phyloP scores from a whole-genome alignment of 1,140 invertebrate species.

The Conus ventricosus region DNA sequence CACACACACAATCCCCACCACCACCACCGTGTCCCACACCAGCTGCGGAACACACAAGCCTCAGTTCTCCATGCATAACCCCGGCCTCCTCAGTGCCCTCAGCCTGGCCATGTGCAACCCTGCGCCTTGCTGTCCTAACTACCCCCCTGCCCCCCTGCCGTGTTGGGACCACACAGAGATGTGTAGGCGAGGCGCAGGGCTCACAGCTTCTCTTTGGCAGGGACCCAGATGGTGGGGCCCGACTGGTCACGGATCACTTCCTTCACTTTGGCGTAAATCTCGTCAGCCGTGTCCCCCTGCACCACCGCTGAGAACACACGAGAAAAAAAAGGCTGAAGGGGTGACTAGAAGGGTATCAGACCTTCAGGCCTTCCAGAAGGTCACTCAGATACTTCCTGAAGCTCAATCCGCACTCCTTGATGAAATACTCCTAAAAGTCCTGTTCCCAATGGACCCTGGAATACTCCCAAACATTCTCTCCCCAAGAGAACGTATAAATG shows the following conservation, averaged over 20 bases:
- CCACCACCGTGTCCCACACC: too few species aligned
- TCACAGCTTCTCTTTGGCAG: slow-evolving; percentile 80
- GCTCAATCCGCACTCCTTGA: slow-evolving; percentile 79
- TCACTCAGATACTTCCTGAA: background rate
- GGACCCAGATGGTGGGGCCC: slow-evolving; percentile 97
- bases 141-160: too few species aligned
- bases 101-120: too few species aligned
- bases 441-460: slow-evolving; percentile 81
- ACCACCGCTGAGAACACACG: slow-evolving; percentile 86
- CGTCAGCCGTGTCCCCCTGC: slow-evolving; percentile 97
- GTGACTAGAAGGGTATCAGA: too few species aligned
- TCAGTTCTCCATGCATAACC: too few species aligned
- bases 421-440: slow-evolving; percentile 99
- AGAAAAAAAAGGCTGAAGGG: background rate
- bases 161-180: too few species aligned
- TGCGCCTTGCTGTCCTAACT: too few species aligned
- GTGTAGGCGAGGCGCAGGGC: background rate
- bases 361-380: too few species aligned
- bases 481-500: too few species aligned
- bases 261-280: slow-evolving; percentile 96
- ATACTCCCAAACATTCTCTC: background rate
- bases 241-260: slow-evolving; percentile 96
- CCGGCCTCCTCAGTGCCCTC: too few species aligned
- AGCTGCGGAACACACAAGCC: too few species aligned
- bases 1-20: too few species aligned